Percentiles rank a stretch among this genome's conserved stretches.
phyloP scores from a whole-genome alignment of 2,113 vertebrate species.

The Dolichotis patagonum region DNA sequence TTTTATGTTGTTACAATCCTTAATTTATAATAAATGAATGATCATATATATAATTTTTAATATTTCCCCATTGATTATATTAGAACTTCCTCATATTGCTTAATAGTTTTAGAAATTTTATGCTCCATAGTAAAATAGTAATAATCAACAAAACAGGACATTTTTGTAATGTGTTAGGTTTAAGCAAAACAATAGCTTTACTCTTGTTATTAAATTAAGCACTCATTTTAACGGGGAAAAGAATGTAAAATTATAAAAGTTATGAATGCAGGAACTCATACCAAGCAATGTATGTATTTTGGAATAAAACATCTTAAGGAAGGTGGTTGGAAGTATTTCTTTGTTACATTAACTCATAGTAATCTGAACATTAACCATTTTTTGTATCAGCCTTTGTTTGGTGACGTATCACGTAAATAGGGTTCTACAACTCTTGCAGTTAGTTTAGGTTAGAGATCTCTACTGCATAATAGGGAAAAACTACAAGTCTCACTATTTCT shows the following conservation, averaged over 20 bases:
- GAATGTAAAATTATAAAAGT: not conserved
- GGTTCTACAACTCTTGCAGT: not conserved
- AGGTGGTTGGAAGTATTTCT: not conserved
- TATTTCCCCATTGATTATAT: not conserved
- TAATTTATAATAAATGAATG: not conserved
- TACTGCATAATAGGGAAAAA: not conserved
- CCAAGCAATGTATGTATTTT: not conserved
- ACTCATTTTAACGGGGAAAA: not conserved
- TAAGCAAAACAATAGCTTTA: slow-evolving; percentile 11
- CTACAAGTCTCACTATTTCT: not conserved
- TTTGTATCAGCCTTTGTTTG: not conserved
- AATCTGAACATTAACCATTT: not conserved
- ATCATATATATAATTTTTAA: not conserved
- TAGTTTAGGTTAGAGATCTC: not conserved
- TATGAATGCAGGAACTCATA: not conserved
- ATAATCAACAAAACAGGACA: not conserved
- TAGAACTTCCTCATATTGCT: not conserved
- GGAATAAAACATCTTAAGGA: not conserved
- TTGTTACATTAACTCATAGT: not conserved
- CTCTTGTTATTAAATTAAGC: not conserved
- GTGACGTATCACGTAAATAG: not conserved
- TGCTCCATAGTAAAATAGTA: not conserved
- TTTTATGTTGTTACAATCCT: slow-evolving; percentile 12
- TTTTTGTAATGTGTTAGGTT: not conserved
- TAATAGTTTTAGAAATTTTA: not conserved